A percentile compares a stretch with the other conserved stretches of the same genome.
phyloP scores from a whole-genome alignment of 1,140 invertebrate species.

The Drosophila biarmipes region DNA sequence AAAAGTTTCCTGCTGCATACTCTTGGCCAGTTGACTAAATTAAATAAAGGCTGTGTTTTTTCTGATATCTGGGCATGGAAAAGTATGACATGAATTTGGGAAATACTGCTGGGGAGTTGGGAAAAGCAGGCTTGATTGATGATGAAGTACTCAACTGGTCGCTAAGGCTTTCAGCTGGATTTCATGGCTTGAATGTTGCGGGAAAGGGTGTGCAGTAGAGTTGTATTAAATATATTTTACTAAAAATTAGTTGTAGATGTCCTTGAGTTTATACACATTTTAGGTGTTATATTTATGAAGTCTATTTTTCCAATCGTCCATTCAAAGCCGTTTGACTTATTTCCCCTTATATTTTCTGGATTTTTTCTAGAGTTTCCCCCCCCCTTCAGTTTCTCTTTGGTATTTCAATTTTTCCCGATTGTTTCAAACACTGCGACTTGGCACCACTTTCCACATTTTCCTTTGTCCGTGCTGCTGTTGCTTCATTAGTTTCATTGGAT shows the following conservation, averaged over 20 bases:
- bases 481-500: constrained; percentile 38
- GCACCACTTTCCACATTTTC: constrained; percentile 2
- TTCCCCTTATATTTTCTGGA: background rate
- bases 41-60: constrained; percentile 8
- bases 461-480: constrained; percentile 6
- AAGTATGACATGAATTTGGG: constrained; percentile 3
- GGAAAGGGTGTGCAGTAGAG: too few species aligned
- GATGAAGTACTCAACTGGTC: background rate
- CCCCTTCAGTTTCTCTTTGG: background rate
- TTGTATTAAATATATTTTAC: too few species aligned
- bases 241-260: too few species aligned
- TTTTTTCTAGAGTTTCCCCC: too few species aligned
- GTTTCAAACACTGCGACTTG: background rate
- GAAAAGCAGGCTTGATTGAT: background rate
- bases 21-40: constrained; percentile 18
- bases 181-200: background rate
- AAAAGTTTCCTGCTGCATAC: background rate
- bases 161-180: background rate
- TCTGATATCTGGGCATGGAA: background rate
- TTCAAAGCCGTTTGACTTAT: background rate
- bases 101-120: background rate
- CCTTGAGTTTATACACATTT: too few species aligned
- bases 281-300: background rate
- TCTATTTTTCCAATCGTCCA: background rate
- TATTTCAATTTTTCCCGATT: background rate